A percentile compares a stretch with the other conserved stretches of the same genome.
These are phyloP conservation scores for Archips xylosteana DNA, from an alignment of 2,888 invertebrate genomes.

Conservation along the genomic window DNA sequence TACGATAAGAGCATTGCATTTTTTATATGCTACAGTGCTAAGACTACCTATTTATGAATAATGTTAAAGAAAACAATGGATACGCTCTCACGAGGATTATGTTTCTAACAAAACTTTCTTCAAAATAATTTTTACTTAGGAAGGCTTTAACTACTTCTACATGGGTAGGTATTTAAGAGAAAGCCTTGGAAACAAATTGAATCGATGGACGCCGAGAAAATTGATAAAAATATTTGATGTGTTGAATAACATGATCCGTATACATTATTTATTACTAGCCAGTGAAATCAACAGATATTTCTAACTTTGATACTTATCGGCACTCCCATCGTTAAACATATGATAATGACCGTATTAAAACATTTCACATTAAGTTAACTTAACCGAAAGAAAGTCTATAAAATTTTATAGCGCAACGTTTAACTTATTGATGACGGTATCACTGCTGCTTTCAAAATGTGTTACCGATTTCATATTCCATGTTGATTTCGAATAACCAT, in stretches of 20 bases:
- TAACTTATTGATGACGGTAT: constrained; percentile 26
- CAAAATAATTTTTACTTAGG: no score
- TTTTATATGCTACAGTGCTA: background rate
- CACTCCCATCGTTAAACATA: constrained; percentile 13
- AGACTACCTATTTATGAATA: background rate
- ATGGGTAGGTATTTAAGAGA: background rate
- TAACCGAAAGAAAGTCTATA: constrained; percentile 40
- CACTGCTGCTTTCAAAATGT: constrained; percentile 29
- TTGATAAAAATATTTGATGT: background rate
- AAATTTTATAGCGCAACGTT: constrained; percentile 30
- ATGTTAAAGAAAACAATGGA: background rate
- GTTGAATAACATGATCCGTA: background rate
- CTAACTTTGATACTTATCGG: constrained; percentile 28
- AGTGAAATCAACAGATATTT: constrained; percentile 32
- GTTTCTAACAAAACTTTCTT: background rate
- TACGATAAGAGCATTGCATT: background rate
- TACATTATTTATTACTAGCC: constrained; percentile 10
- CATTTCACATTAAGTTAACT: constrained; percentile 31
- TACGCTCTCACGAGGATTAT: background rate
- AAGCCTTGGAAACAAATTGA: background rate
- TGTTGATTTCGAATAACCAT: constrained; percentile 16
- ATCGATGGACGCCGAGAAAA: background rate
- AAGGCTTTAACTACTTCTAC: background rate
- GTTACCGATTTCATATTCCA: constrained; percentile 22
- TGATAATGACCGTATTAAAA: constrained; percentile 26